Percentiles rank a stretch among this genome's conserved stretches.
Evolutionary conservation across 2,113 vertebrate genomes (phyloP).

Genomic region (Caracal caracal): DNA sequence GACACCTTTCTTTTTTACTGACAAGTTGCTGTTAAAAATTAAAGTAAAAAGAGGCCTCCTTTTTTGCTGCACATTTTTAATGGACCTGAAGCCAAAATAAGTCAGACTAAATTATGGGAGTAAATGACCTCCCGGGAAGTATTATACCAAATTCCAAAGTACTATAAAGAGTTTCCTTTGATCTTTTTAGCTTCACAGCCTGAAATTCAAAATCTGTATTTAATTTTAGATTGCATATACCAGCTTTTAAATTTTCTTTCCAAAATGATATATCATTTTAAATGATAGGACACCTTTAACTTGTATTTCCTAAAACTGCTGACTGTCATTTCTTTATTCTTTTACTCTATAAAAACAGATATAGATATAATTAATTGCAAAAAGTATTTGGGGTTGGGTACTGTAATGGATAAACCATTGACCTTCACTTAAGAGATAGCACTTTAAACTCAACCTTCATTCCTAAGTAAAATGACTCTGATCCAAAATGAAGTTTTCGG

Average conservation of each 20-base stretch:
- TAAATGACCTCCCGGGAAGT: constrained; percentile 89
- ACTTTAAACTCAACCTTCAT: constrained; percentile 80
- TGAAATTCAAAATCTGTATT: constrained; percentile 90
- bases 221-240: constrained; percentile 89
- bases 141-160: constrained; percentile 90
- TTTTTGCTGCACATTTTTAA: constrained; percentile 87
- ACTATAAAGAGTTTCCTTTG: constrained; percentile 88
- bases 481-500: constrained; percentile 82
- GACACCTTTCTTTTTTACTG: constrained; percentile 84
- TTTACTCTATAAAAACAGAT: constrained; percentile 86
- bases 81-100: constrained; percentile 90
- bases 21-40: constrained; percentile 88
- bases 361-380: constrained; percentile 86
- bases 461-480: constrained; percentile 83
- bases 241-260: constrained; percentile 88
- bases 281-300: constrained; percentile 87
- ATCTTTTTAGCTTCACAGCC: constrained; percentile 88
- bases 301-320: constrained; percentile 87
- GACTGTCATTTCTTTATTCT: constrained; percentile 84
- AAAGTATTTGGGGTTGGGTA: constrained; percentile 82
- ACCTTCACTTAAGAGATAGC: constrained; percentile 82
- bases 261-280: constrained; percentile 88
- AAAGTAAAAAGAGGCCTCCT: constrained; percentile 85
- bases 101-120: constrained; percentile 91
- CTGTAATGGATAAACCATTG: constrained; percentile 84